phyloP scores from a whole-genome alignment of 1,140 invertebrate species.

The Maconellicoccus hirsutus region DNA sequence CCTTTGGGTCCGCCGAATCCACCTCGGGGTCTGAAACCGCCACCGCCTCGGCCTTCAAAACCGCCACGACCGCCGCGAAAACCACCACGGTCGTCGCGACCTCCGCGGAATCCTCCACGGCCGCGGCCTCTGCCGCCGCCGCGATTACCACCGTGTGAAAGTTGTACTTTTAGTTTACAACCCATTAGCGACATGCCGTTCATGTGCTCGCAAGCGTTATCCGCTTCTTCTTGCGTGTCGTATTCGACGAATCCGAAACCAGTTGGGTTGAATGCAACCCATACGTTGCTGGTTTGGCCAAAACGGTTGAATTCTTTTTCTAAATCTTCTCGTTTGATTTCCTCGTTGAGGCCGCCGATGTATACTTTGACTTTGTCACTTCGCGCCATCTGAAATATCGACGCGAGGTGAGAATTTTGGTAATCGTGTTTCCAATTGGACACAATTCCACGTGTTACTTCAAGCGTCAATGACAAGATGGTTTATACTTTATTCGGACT shows the following conservation, averaged over 20 bases:
- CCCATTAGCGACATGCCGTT: constrained; percentile 76
- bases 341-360: constrained; percentile 68
- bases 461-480: too few relatives aligned
- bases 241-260: constrained; percentile 99
- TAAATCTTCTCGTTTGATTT: constrained; percentile 76
- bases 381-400: constrained; percentile 31
- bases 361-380: constrained; percentile 57
- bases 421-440: too few relatives aligned
- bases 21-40: constrained; percentile 35
- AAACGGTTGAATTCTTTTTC: constrained; percentile 77
- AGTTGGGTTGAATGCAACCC: constrained; percentile 88
- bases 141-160: constrained; percentile 57
- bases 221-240: constrained; percentile 85
- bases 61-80: constrained; percentile 38
- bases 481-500: too few relatives aligned
- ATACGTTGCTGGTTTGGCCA: constrained; percentile 87
- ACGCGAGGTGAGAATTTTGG: too few relatives aligned
- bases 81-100: constrained; percentile 38
- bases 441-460: too few relatives aligned
- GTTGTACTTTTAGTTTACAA: constrained; percentile 67
- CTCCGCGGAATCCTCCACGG: constrained; percentile 42
- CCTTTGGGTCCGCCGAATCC: constrained; percentile 35
- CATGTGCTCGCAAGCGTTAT: constrained; percentile 80
- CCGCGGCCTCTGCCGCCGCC: constrained; percentile 41
- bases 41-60: constrained; percentile 36